Conservation (phyloP, 2,797 vertebrate genomes). For the Gastrophryne carolinensis region DNA sequence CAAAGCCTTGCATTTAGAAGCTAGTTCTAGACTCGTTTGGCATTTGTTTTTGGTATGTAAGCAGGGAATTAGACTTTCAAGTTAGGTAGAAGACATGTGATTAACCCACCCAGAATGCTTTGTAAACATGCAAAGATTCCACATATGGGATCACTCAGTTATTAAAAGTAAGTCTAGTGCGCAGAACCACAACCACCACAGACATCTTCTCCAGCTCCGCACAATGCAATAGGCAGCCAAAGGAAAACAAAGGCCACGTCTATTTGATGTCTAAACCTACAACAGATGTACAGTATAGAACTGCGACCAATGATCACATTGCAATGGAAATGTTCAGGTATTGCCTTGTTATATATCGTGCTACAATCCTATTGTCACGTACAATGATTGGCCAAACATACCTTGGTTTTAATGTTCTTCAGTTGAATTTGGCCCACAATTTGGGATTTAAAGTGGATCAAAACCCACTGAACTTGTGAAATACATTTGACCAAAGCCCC, state of each 20-base stretch:
- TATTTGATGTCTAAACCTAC: constrained; percentile 45
- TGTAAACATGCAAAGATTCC: constrained; percentile 61
- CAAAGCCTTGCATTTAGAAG: constrained; percentile 34
- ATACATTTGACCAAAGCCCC: no score
- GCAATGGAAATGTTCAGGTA: constrained; percentile 22
- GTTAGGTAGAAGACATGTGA: constrained; percentile 51
- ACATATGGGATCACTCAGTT: constrained; percentile 66
- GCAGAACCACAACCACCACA: constrained; percentile 39
- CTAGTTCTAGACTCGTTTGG: constrained; percentile 47
- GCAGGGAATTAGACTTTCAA: constrained; percentile 57
- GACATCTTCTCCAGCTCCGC: constrained; percentile 36
- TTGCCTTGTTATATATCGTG: no score
- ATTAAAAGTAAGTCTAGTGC: constrained; percentile 58
- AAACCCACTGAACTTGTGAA: no score
- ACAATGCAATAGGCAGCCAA: constrained; percentile 4
- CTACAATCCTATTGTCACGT: no score
- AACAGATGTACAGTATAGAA: constrained; percentile 40
- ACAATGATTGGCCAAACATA: no score
- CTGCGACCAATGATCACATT: constrained; percentile 14
- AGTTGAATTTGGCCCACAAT: no score
- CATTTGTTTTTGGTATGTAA: constrained; percentile 55
- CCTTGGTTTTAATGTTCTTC: no score
- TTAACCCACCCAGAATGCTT: constrained; percentile 61
- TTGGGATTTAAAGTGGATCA: no score
- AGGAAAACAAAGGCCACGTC: constrained; percentile 47